Evolutionary conservation across 1,140 invertebrate genomes (phyloP), one percentile per base, ranked within the genome.

Genomic region (Chironomus tepperi): DNA sequence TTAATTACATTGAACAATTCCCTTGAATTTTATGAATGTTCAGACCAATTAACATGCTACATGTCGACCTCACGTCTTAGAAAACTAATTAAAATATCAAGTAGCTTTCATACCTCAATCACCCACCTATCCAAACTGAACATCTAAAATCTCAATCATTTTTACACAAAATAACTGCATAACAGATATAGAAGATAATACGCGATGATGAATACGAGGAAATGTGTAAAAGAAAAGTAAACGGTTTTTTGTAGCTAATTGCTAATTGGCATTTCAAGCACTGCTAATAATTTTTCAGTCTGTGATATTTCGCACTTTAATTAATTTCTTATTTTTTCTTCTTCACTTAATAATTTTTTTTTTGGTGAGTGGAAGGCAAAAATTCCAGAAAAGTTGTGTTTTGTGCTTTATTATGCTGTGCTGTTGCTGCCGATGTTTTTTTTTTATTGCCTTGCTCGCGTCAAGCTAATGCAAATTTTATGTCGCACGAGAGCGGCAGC

Each of bases 251-350:
- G n/a, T n/a, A n/a, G n/a, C 18, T 70, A 70, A 70, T 70, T 70
- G 65, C 65, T 70, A 70, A 70, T 70, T 70, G 65, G 65, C 65
- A 70, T 70, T 57, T 70, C 16, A n/a, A 57, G 47, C 47, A n/a
- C 18, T 70, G 9, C 12, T 70, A 70, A 18, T 70, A 57, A 57
- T 19, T 9, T 70, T 18, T 70, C 65, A 9, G 18, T 18, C 65
- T 70, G 65, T 18, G 65, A 70, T 70, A 70, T 70, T 70, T 70
- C 65, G 18, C 65, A 70, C 65, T 70, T 70, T 18, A 70, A 70
- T 70, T 70, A 70, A 70, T 70, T 70, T 70, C 65, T 70, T 70
- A 70, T 21, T 70, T 70, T 18, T 21, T 70, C 19, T 16, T 19
- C 10, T 70, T 67, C 64, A 7, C 65, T 18, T 70, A 18, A 12